Evolutionary conservation across 2,113 vertebrate species (phyloP), one percentile per base, ranked within the genome.

Genomic region (Odobenus rosmarus): DNA sequence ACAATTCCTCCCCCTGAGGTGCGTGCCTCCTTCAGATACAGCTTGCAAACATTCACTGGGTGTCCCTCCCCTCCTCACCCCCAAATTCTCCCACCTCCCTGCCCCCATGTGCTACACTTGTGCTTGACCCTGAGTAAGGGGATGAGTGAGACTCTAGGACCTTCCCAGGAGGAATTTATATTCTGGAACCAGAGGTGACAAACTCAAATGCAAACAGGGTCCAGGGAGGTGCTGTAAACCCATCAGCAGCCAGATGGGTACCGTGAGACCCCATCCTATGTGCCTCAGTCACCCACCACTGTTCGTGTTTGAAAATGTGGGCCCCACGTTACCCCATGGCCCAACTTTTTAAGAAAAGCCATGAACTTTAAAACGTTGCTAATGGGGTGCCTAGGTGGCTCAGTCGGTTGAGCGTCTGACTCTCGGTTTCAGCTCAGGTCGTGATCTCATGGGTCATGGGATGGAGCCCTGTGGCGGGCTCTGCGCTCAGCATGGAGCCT

Each of bases 191-290:
- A 39, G 11, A 15, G 3, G 10, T 39, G 33, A 14, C 55, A 72
- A 23, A 33, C 33, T 53, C 71, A n/a, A 82, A 36, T 1, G 36
- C 55, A 79, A 39, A 59, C 3, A 0, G 90, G 62, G 49, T 49
- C 76, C 7, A 11, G 53, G 21, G n/a, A 53, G 69, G 31, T 42
- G 16, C 74, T 28, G 19, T 31, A 46, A 46, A 59, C 5, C 1
- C 0, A 0, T 7, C 2, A 64, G 31, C 31, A n/a, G 74, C 80
- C 71, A 31, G 80, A 53, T n/a, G 11, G 21, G 28, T 11, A 12
- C 14, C 7, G 3, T 21, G 51, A 61, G 23, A 53, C 46, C 71
- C 80, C 31, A 9, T 24, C 74, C 69, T 10, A 4, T n/a, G 8
- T n/a, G 81, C 31, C 57, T 85, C 12, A 14, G 77, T 2, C 39